Evolutionary conservation across 2,113 vertebrate genomes (phyloP).

Genomic region (Aix galericulata): DNA sequence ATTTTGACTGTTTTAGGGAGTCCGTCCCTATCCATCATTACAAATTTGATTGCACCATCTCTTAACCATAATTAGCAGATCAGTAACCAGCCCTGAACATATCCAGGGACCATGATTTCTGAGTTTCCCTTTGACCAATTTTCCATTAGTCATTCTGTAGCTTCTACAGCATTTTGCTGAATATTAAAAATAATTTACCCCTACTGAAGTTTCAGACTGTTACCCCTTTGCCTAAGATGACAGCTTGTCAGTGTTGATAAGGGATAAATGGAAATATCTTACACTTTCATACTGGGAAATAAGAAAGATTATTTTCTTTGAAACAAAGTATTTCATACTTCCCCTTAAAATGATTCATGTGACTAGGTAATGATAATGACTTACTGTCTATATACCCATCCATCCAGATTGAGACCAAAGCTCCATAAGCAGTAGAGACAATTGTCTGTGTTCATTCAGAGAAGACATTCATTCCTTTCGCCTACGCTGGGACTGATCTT

Average conservation of each 20-base stretch:
- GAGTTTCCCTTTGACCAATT: neutral
- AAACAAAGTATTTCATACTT: slow-evolving; percentile 51
- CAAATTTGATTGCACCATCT: neutral
- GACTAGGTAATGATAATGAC: slow-evolving; percentile 61
- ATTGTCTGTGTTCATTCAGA: slow-evolving; percentile 36
- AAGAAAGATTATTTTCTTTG: slow-evolving; percentile 49
- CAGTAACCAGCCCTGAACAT: neutral
- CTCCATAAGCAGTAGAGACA: slow-evolving; percentile 4
- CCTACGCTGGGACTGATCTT: neutral
- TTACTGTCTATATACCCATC: slow-evolving; percentile 43
- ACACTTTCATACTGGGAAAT: slow-evolving; percentile 37
- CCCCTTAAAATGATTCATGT: slow-evolving; percentile 54
- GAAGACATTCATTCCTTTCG: slow-evolving; percentile 9
- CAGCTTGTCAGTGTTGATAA: slow-evolving; percentile 50
- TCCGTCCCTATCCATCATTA: neutral
- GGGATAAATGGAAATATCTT: slow-evolving; percentile 43
- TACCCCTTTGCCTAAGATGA: slow-evolving; percentile 42
- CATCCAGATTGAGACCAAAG: slow-evolving; percentile 32
- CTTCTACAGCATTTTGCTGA: neutral
- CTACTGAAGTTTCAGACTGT: slow-evolving; percentile 1
- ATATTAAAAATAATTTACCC: slow-evolving; percentile 45
- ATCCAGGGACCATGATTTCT: neutral
- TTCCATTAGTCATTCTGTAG: neutral
- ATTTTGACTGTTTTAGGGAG: neutral
- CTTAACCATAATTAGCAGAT: neutral